Conservation (phyloP, 2,888 invertebrate species). For the Furcula furcula region DNA sequence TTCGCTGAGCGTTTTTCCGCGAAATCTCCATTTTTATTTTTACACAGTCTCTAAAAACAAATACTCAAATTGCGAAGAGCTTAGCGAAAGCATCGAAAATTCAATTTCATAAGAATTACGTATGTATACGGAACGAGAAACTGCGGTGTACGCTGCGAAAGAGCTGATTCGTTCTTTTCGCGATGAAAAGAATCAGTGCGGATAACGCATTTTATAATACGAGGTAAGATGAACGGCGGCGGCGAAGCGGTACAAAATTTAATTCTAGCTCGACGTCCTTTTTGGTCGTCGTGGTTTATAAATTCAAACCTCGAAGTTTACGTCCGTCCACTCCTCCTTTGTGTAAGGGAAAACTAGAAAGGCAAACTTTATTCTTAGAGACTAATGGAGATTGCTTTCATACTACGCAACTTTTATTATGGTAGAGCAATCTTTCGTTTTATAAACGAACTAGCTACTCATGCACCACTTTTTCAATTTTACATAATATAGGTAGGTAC, state of each 20-base stretch:
- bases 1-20: slow-evolving; percentile 5
- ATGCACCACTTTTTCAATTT: no score
- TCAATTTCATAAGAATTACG: slow-evolving; percentile 40
- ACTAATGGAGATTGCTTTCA: neutral
- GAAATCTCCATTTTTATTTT: slow-evolving; percentile 14
- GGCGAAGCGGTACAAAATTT: slow-evolving; percentile 38
- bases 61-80: slow-evolving; percentile 22
- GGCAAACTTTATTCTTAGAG: slow-evolving; percentile 5
- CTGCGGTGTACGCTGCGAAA: slow-evolving; percentile 30
- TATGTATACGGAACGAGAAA: slow-evolving; percentile 30
- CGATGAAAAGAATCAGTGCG: slow-evolving; percentile 34
- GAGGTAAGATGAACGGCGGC: slow-evolving; percentile 20
- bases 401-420: neutral
- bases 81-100: slow-evolving; percentile 31
- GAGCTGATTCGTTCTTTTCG: slow-evolving; percentile 38
- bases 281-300: slow-evolving; percentile 15
- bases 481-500: no score
- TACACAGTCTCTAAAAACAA: slow-evolving; percentile 9
- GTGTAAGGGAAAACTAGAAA: slow-evolving; percentile 6
- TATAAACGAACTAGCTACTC: no score
- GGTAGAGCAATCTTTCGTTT: no score
- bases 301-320: slow-evolving; percentile 15
- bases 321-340: slow-evolving; percentile 7
- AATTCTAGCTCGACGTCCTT: slow-evolving; percentile 27
- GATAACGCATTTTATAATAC: slow-evolving; percentile 37